Evolutionary conservation across 2,113 vertebrate species (phyloP).

Genomic region (Aviceda subcristata): DNA sequence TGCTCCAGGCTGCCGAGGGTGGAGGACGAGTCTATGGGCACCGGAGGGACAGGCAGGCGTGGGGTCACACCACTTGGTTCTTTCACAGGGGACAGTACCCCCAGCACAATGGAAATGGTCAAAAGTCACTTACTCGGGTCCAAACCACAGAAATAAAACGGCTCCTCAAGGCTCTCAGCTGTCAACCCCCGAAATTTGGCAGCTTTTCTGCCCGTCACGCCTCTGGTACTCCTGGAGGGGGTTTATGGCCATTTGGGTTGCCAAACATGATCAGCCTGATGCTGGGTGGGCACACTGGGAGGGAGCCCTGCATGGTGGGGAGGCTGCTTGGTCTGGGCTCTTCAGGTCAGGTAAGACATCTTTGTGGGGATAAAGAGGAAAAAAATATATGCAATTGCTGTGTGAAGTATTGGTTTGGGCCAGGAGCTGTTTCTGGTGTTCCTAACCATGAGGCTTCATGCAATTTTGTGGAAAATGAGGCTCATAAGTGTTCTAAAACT

Average conservation of each 20-base stretch:
- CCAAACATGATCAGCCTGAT: neutral
- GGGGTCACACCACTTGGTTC: neutral
- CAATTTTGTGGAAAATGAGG: neutral
- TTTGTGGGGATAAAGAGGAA: neutral
- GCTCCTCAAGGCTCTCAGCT: neutral
- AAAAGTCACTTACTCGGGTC: neutral
- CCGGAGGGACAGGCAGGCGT: fast-evolving
- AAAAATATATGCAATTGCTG: neutral
- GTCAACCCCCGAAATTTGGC: neutral
- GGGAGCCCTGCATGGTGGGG: neutral
- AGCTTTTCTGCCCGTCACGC: neutral
- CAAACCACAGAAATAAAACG: neutral
- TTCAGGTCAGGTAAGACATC: neutral
- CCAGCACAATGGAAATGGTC: neutral
- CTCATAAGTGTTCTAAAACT: neutral
- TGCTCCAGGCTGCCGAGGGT: neutral
- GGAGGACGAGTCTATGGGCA: neutral
- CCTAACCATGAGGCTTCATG: neutral
- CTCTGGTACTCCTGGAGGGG: neutral
- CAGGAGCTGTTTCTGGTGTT: neutral
- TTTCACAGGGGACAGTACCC: too few species aligned
- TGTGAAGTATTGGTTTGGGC: neutral
- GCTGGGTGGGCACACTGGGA: neutral
- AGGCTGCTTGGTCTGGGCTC: neutral
- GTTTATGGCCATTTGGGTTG: neutral